phyloP scores from a whole-genome alignment of 2,113 vertebrate genomes.

The Pseudorectes ferrugineus region DNA sequence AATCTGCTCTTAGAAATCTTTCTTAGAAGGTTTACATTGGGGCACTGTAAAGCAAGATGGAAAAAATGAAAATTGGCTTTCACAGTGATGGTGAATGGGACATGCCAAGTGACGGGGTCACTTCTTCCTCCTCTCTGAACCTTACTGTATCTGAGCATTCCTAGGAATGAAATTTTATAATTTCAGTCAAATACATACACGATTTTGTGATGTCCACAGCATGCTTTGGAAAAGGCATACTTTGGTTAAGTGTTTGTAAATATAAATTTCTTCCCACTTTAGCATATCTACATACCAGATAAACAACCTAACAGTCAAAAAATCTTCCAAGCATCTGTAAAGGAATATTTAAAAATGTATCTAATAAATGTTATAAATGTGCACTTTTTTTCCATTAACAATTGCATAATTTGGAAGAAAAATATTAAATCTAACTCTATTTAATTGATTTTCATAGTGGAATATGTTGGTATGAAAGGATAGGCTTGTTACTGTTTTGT shows the following conservation, averaged over 20 bases:
- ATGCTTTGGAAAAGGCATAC: neutral
- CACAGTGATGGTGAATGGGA: neutral
- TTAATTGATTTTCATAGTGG: neutral
- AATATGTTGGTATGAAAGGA: neutral
- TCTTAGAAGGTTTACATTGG: neutral
- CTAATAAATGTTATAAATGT: neutral
- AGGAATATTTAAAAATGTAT: neutral
- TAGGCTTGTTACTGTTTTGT: neutral
- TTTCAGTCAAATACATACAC: neutral
- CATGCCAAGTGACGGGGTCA: rapidly evolving
- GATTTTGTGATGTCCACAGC: neutral
- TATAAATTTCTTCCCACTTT: neutral
- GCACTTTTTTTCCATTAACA: neutral
- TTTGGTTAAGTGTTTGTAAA: neutral
- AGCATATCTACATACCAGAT: neutral
- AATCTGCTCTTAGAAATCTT: neutral
- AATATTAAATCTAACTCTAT: neutral
- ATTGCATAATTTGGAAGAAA: neutral
- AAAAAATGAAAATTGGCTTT: neutral
- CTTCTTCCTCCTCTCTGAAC: neutral
- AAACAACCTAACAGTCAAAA: neutral
- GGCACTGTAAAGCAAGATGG: neutral
- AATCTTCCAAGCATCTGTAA: neutral
- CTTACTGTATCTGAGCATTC: neutral
- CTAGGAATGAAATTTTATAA: neutral